A percentile compares a stretch with the other conserved stretches of the same genome.
Conservation (phyloP, 2,797 vertebrate species). For the Acanthornis magna region DNA sequence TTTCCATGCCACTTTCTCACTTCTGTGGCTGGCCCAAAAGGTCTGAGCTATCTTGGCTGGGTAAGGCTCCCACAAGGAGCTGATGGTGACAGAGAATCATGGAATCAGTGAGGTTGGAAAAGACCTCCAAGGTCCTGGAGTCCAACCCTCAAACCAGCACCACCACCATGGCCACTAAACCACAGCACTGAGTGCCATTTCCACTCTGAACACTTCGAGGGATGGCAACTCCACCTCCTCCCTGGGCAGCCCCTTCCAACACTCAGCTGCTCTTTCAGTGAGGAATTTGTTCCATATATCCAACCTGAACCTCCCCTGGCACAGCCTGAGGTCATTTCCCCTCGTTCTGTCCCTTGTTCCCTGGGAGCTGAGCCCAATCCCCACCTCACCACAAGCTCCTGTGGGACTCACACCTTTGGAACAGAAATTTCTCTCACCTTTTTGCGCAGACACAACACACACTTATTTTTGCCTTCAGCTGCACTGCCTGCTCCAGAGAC, state of each 20-base stretch:
- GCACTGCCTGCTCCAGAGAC: neutral
- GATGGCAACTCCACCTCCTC: neutral
- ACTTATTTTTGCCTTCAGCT: neutral
- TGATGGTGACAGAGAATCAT: neutral
- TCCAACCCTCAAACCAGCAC: no score
- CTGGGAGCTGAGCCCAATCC: neutral
- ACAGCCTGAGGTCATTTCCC: rapidly evolving
- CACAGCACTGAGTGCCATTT: neutral
- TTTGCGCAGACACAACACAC: neutral
- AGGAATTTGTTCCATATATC: no score
- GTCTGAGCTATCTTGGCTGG: neutral
- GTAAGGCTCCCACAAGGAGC: neutral
- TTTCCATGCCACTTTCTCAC: neutral
- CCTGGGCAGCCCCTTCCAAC: neutral
- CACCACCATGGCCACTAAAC: neutral
- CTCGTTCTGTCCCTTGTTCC: neutral
- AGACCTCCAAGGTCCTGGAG: neutral
- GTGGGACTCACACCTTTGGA: neutral
- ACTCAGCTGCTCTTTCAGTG: neutral
- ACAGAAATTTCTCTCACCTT: neutral
- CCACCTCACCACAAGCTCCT: neutral
- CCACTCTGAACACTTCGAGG: neutral
- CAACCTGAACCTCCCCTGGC: neutral
- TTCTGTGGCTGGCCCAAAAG: neutral
- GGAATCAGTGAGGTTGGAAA: neutral